Base-by-base conservation (phyloP, 2,113 vertebrate genomes). In the Campylorhamphus procurvoides region DNA sequence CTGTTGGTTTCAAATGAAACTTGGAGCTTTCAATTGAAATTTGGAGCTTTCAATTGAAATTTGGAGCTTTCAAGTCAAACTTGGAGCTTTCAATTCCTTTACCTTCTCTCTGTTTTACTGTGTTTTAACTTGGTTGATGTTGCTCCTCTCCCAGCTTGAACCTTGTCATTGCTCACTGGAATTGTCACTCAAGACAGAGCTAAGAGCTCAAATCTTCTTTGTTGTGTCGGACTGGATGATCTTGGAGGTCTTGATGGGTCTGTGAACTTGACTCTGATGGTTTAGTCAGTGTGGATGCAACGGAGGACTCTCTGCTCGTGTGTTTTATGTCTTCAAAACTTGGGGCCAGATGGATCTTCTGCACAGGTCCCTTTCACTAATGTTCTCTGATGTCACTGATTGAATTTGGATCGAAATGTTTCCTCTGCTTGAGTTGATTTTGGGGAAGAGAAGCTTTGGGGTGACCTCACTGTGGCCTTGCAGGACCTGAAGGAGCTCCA, bases 171-270 rank as follows among this genome's bases (percentile, higher is more conserved):
- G 46, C 86, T 42, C 27, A 44, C 37, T 49, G 78, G 63, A 76
- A 16, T 6, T 27, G 6, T 75, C 49, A n/a, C 46, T n/a, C 0
- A 0, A 18, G 56, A 23, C 19, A 33, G 33, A 77, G 31, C 18
- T 84, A 68, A 37, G 60, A 68, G 27, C 14, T 89, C n/a, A 35
- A 5, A 60, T 64, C 11, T 6, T 56, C 28, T 69, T 63, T 59
- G 17, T 62, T 67, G 31, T 3, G 0, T 68, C 56, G 44, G 9
- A 17, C 37, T 74, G 68, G 52, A 9, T 39, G 33, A 20, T 46
- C 23, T 8, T 24, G 28, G 14, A 29, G 60, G 37, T 59, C 33
- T 0, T 24, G 60, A 6, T 12, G 52, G 7, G 39, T 37, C 63
- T 58, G 46, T 28, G 47, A 76, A 37, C 35, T 77, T 53, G 12